Conservation (phyloP, 2,797 vertebrate species). For the Acrocephalus scirpaceus region DNA sequence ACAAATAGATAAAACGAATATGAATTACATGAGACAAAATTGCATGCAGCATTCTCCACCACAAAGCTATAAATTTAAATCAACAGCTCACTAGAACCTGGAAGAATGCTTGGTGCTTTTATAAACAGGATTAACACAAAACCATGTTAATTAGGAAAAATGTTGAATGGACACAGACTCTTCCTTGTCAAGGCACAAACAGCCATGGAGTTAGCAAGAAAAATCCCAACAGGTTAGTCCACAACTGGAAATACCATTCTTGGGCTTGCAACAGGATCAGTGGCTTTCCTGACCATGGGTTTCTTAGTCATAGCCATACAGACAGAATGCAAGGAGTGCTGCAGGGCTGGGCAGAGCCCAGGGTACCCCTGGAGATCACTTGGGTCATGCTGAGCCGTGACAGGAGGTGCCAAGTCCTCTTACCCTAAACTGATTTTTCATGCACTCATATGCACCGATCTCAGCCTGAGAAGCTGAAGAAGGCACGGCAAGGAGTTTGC, state of each 20-base stretch:
- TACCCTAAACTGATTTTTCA: background rate
- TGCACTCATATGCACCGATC: background rate
- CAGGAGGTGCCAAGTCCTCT: background rate
- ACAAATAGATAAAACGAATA: background rate
- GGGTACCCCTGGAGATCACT: background rate
- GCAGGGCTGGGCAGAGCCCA: background rate
- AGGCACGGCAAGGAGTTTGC: background rate
- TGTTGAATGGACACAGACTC: background rate
- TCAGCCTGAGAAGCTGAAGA: background rate
- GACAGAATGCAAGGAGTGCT: background rate
- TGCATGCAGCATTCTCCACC: background rate
- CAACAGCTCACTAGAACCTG: background rate
- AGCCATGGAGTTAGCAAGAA: background rate
- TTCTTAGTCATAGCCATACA: background rate
- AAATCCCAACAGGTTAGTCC: background rate
- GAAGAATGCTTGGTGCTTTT: background rate
- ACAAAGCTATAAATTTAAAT: background rate
- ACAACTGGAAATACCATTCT: background rate
- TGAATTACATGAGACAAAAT: background rate
- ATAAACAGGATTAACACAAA: background rate
- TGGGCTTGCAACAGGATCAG: background rate
- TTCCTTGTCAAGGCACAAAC: background rate
- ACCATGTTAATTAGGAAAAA: background rate
- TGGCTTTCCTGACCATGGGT: background rate
- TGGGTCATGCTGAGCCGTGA: background rate